Base-by-base conservation (phyloP, 2,797 vertebrate species). In the Hydrolagus colliei region DNA sequence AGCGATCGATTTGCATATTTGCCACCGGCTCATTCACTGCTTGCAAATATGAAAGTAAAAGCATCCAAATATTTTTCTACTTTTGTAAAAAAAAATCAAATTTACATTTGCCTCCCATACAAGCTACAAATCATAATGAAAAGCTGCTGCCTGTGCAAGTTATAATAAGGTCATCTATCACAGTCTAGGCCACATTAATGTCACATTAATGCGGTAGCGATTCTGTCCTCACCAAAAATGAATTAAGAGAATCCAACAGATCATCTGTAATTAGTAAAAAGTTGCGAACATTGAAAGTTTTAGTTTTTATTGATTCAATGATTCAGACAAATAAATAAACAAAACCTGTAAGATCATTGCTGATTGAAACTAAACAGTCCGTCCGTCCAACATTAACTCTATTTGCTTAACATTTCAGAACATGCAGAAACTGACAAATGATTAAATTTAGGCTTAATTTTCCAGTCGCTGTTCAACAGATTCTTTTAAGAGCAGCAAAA, bases 191-290 rank as follows among this genome's bases (percentile, higher is more conserved):
- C 67, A 86, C 90, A 90, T 88, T 35, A 16, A 52, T 52, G 41
- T 52, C 3, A 6, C 6, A 27, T 27, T 27, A 27, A 87, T 88
- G 2, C 76, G 79, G 86, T 76, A 87, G 80, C 86, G 89, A 89
- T 41, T 88, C 67, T 71, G 0, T 86, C 73, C 73, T 85, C 61
- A 59, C 77, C 61, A 82, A 90, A 92, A 91, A 89, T 86, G 0
- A 88, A 90, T 89, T 86, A 82, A 71, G 41, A 85, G 88, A 89
- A 76, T 6, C 87, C 9, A 77, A 59, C 87, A 87, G n/a, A 89
- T 41, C 0, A 85, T 87, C 87, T 68, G 52, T 88, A 89, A 90
- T 91, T 88, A 90, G 52, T 12, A 90, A 79, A n/a, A 89, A 88
- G 75, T 20, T 86, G 73, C 14, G 62, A 90, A 91, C 88, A 82